Base-by-base conservation (phyloP, 2,888 invertebrate species). In the Julus scanicus region DNA sequence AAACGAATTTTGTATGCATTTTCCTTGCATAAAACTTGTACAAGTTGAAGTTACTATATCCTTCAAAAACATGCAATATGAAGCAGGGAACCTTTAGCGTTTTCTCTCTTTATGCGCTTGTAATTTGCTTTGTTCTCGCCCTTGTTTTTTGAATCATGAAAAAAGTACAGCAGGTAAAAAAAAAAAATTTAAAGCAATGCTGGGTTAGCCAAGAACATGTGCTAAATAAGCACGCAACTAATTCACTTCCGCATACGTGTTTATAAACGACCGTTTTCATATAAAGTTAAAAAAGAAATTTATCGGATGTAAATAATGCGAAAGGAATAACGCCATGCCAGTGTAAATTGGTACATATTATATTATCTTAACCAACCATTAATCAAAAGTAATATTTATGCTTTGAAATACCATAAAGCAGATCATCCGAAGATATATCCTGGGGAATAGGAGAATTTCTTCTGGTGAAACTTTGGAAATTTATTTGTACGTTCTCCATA, bases 131-230 rank as follows among this genome's bases (percentile, higher is more conserved):
- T 80, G 80, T 80, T 80, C 80, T 37, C 37, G 80, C 80, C 37
- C 80, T 80, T 80, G 80, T 80, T 80, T 80, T 80, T 80, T 80
- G 37, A 37, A 37, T 80, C 80, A 80, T 37, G 80, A 80, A 80
- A 80, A 20, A 80, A 80, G 2, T 80, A 15, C 11, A 80, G 13
- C 15, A 53, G 53, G 15, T 53, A 53, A 53, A 53, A 53, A 53
- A 53, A 44, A 15, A 53, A 53, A 53, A 53, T 4, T 53, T 53
- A 53, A 37, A 13, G 37, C 37, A 80, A 6, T 11, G 80, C 37
- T 80, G 37, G 37, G 37, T 80, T 37, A 80, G 15, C 8, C 71
- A 71, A 71, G 29, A 71, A 11, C 71, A 71, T 71, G 9, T 80
- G 13, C 15, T 80, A 37, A 37, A 4, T 80, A 15, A 29, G 9